These are phyloP conservation scores for Phyllopteryx taeniolatus DNA, from an alignment of 2,113 vertebrate genomes.

Conservation along the genomic window DNA sequence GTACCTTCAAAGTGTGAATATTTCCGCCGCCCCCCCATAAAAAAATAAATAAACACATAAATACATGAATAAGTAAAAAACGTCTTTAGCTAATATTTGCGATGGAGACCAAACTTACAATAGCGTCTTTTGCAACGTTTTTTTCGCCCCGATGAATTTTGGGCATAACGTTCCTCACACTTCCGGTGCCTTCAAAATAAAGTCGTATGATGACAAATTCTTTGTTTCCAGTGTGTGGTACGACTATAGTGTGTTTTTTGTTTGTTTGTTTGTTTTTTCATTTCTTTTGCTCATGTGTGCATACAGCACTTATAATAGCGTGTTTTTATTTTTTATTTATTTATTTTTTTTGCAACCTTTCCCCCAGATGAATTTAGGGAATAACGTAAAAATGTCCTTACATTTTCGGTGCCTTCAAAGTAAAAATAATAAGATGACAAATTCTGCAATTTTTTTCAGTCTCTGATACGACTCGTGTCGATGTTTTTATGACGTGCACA, in stretches of 20 bases:
- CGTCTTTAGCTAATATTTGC: neutral
- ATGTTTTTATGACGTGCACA: neutral
- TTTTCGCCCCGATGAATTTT: neutral
- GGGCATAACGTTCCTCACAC: neutral
- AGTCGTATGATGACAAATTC: neutral
- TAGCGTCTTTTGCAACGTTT: neutral
- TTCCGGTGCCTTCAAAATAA: slow-evolving; percentile 11
- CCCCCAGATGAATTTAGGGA: neutral
- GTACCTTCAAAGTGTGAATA: neutral
- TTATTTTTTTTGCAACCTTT: neutral
- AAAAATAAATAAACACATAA: too few species aligned
- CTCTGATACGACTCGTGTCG: neutral
- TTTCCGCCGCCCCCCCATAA: neutral
- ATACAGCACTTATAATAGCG: neutral
- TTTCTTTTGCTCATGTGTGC: neutral
- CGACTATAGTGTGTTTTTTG: neutral
- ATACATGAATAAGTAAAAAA: neutral
- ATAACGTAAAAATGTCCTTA: too few species aligned
- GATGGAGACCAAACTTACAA: neutral
- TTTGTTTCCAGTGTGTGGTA: neutral
- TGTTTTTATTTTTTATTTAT: neutral
- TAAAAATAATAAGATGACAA: neutral
- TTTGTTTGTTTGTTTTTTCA: neutral
- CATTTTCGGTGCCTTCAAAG: neutral
- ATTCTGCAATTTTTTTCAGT: neutral